A percentile compares a stretch with the other conserved stretches of the same genome.
Conservation (phyloP, 2,888 invertebrate species). For the Plebejus anna region DNA sequence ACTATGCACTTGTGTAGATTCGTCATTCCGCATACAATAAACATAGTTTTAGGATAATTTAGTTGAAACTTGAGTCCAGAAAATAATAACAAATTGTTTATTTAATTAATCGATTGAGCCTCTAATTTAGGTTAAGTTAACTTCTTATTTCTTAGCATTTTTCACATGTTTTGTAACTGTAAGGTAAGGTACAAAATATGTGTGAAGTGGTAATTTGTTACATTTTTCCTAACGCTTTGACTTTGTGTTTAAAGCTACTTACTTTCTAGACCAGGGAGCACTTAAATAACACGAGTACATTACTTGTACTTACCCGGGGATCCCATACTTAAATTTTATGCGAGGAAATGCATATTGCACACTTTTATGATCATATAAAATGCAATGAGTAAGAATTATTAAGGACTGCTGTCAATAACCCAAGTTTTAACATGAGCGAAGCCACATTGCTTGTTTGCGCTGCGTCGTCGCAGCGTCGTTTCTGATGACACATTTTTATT, state of each 20-base stretch:
- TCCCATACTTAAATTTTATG: conserved; percentile 14
- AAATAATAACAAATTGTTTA: too few relatives aligned
- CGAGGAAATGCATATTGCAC: conserved; percentile 10
- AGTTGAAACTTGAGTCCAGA: too few relatives aligned
- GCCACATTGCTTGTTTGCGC: too few relatives aligned
- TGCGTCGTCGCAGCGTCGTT: too few relatives aligned
- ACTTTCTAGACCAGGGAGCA: background rate
- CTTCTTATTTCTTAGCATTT: too few relatives aligned
- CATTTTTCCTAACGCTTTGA: background rate
- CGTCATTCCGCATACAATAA: background rate
- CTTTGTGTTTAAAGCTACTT: background rate
- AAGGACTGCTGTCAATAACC: background rate
- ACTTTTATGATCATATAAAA: background rate
- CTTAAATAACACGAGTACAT: background rate
- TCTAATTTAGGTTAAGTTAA: too few relatives aligned
- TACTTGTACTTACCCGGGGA: background rate
- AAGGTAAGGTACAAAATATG: background rate
- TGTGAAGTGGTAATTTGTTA: background rate
- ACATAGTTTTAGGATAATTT: background rate
- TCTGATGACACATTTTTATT: too few relatives aligned
- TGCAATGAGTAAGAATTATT: conserved; percentile 9
- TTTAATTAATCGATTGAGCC: too few relatives aligned
- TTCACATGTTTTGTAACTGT: too few relatives aligned
- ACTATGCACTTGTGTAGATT: background rate
- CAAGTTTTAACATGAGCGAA: background rate